Percentiles rank a stretch among this genome's conserved stretches.
phyloP scores from a whole-genome alignment of 2,797 vertebrate genomes.

The Garrulus glandarius region DNA sequence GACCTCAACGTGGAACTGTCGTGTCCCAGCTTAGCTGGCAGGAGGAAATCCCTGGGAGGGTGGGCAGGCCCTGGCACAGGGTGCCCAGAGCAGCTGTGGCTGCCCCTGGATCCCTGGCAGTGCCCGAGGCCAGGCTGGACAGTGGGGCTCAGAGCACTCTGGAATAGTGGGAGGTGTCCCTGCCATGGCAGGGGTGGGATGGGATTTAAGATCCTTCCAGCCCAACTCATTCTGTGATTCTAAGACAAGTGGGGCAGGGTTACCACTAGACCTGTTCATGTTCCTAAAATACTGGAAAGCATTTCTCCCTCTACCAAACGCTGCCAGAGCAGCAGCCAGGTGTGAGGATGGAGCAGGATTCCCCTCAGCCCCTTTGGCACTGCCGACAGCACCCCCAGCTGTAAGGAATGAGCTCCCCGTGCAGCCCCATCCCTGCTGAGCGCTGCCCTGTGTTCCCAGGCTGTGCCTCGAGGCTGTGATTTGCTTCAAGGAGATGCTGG shows the following conservation, averaged over 20 bases:
- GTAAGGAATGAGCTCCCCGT: rapidly evolving
- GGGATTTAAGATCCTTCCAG: neutral
- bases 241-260: rapidly evolving
- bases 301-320: rapidly evolving
- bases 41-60: neutral
- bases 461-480: constrained; percentile 88
- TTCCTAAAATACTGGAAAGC: neutral
- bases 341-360: rapidly evolving
- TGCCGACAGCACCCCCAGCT: neutral
- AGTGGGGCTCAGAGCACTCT: neutral
- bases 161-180: neutral
- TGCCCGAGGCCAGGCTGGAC: rapidly evolving
- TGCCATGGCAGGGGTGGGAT: neutral
- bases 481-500: constrained; percentile 85
- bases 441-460: constrained; percentile 55
- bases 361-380: rapidly evolving
- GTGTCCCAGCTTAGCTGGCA: rapidly evolving
- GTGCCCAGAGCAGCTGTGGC: neutral
- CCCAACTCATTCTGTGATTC: neutral
- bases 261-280: rapidly evolving
- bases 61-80: neutral
- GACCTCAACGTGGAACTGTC: rapidly evolving
- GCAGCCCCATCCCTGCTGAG: neutral
- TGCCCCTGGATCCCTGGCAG: neutral
- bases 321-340: neutral